A percentile compares a stretch with the other conserved stretches of the same genome.
phyloP scores from a whole-genome alignment of 2,888 invertebrate species.

The Sipunculus nudus region DNA sequence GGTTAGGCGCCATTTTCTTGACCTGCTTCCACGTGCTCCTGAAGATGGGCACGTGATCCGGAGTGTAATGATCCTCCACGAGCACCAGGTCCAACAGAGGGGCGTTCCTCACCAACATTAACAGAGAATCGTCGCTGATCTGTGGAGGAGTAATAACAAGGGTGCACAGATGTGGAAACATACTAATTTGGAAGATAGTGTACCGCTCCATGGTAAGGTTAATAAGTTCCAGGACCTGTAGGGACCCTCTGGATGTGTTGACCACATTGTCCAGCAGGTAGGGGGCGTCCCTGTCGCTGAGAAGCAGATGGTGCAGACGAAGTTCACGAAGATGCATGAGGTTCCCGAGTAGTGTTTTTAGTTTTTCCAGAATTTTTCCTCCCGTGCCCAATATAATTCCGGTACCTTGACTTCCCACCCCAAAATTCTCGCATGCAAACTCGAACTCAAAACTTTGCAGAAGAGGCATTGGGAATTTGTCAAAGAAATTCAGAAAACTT shows the following conservation, averaged over 20 bases:
- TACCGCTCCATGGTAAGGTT: slow-evolving; percentile 79
- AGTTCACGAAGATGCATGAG: slow-evolving; percentile 74
- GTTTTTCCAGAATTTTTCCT: slow-evolving; percentile 67
- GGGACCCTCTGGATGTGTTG: slow-evolving; percentile 72
- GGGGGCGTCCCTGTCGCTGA: slow-evolving; percentile 74
- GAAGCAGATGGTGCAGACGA: slow-evolving; percentile 78
- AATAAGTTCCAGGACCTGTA: slow-evolving; percentile 75
- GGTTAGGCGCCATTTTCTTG: slow-evolving; percentile 71
- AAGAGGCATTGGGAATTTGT: slow-evolving; percentile 50
- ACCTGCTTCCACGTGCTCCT: slow-evolving; percentile 69
- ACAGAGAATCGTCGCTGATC: slow-evolving; percentile 77
- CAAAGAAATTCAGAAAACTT: slow-evolving; percentile 74
- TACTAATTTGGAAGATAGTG: slow-evolving; percentile 78
- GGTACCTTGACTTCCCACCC: slow-evolving; percentile 43
- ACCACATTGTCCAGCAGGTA: slow-evolving; percentile 77
- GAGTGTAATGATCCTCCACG: slow-evolving; percentile 74
- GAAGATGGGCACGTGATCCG: slow-evolving; percentile 49
- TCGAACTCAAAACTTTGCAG: slow-evolving; percentile 71
- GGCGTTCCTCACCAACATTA: slow-evolving; percentile 71
- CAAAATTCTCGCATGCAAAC: slow-evolving; percentile 73
- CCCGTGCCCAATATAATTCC: slow-evolving; percentile 79
- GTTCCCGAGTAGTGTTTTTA: slow-evolving; percentile 73
- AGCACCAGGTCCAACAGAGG: slow-evolving; percentile 75
- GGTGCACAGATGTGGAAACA: slow-evolving; percentile 79
- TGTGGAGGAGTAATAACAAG: slow-evolving; percentile 72